Evolutionary conservation across 1,140 invertebrate genomes (phyloP).

Genomic region (Papilio glaucus): DNA sequence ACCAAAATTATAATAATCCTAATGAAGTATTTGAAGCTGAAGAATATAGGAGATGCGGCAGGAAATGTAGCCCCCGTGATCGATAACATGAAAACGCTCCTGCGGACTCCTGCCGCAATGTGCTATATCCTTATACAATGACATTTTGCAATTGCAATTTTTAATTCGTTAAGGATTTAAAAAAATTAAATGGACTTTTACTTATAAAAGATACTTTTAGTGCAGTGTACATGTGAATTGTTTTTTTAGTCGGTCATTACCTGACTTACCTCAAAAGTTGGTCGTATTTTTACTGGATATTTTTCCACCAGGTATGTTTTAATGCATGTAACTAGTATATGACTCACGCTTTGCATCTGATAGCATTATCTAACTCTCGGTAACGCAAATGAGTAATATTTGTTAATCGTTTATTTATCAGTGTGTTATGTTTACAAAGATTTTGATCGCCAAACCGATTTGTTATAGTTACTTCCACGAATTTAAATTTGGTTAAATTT

Average conservation of each 20-base stretch:
- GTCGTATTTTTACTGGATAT: conserved; percentile 8
- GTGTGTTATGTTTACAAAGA: conserved; percentile 3
- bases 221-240: conserved; percentile 27
- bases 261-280: neutral
- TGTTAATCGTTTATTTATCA: conserved; percentile 23
- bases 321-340: neutral
- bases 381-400: conserved; percentile 23
- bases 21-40: conserved; percentile 4
- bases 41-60: conserved; percentile 1
- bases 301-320: conserved; percentile 33
- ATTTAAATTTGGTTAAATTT: conserved; percentile 26
- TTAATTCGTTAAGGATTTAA: conserved; percentile 11
- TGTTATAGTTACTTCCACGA: neutral
- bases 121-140: conserved; percentile 54
- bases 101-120: conserved; percentile 45
- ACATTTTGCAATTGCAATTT: conserved; percentile 46
- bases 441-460: neutral
- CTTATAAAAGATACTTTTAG: conserved; percentile 1
- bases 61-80: conserved; percentile 50
- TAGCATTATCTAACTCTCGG: conserved; percentile 31
- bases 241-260: neutral
- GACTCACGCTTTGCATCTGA: conserved; percentile 9
- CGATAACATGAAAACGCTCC: conserved; percentile 59
- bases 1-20: conserved; percentile 41
- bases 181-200: neutral